Evolutionary conservation across 1,140 invertebrate species (phyloP).

Genomic region (Matsumurasca onukii): DNA sequence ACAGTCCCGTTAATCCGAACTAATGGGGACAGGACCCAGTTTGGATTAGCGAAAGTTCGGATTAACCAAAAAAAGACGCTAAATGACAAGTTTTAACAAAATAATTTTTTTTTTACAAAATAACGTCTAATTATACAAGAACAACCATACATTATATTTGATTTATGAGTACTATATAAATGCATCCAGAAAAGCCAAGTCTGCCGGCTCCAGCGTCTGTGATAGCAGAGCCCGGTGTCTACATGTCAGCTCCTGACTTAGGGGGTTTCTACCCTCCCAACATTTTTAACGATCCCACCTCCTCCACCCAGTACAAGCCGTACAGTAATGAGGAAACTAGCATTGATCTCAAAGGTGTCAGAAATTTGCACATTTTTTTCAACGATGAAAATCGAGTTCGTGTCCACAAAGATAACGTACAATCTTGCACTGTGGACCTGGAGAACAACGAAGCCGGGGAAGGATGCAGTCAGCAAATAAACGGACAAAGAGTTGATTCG

Average conservation of each 20-base stretch:
- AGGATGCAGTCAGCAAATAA: constrained; percentile 12
- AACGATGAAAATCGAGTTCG: constrained; percentile 44
- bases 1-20: too few relatives aligned
- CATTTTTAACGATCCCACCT: background rate
- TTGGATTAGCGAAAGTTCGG: too few relatives aligned
- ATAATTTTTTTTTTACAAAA: too few relatives aligned
- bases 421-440: constrained; percentile 29
- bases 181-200: constrained; percentile 69
- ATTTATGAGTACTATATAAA: constrained; percentile 89
- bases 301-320: constrained; percentile 18
- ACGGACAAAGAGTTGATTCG: background rate
- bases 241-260: background rate
- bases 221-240: background rate
- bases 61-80: too few relatives aligned
- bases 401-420: constrained; percentile 40
- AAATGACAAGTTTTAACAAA: too few relatives aligned
- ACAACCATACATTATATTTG: too few relatives aligned
- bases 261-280: background rate
- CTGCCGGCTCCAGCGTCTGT: constrained; percentile 19
- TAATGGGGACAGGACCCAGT: too few relatives aligned
- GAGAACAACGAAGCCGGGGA: constrained; percentile 30
- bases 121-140: too few relatives aligned
- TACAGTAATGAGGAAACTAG: constrained; percentile 40
- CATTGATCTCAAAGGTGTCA: constrained; percentile 44
- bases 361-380: constrained; percentile 45